Base-by-base conservation (phyloP, 2,113 vertebrate genomes). In the Melanerpes aurifrons region DNA sequence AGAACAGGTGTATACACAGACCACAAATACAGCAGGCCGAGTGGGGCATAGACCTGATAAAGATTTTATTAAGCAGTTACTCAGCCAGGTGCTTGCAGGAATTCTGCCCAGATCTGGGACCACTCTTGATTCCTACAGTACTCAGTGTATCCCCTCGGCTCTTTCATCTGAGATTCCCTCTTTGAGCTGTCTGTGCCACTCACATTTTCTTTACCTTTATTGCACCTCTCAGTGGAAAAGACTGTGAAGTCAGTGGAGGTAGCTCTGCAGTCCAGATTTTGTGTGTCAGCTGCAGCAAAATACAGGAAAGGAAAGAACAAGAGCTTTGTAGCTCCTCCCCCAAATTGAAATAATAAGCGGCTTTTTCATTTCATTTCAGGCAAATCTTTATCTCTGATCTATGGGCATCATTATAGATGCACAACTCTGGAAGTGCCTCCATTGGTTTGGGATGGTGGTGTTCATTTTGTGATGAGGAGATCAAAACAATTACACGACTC, bases 401-500 rank as follows among this genome's bases (percentile, higher is more conserved):
- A 28, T 19, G 53, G 22, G 4, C 22, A n/a, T 62, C 0, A 0
- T 21, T 25, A 7, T 6, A 59, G 35, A 2, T 18, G 13, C 64
- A 28, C 10, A 17, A 0, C 54, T 31, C 57, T 58, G 25, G 22
- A 15, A 68, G 54, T 35, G 64, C 22, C 35, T 56, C 45, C 56
- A 12, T 75, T 80, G 32, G 25, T 64, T 59, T 3, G 1, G 54
- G 70, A 71, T 40, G 32, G 80, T 21, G 22, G 32, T 37, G 67
- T 40, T 91, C 62, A 47, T 40, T 85, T 79, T 59, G 66, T 40
- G 68, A 85, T 28, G 50, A 31, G 84, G 84, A 94, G 89, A 92
- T 94, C 89, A 92, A 96, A 89, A 93, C 92, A 96, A 94, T 96
- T 94, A 78, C 79, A 79, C 18, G 86, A 57, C 86, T 94, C 79